Conservation (phyloP, 2,797 vertebrate genomes). For the Poecilia picta region DNA sequence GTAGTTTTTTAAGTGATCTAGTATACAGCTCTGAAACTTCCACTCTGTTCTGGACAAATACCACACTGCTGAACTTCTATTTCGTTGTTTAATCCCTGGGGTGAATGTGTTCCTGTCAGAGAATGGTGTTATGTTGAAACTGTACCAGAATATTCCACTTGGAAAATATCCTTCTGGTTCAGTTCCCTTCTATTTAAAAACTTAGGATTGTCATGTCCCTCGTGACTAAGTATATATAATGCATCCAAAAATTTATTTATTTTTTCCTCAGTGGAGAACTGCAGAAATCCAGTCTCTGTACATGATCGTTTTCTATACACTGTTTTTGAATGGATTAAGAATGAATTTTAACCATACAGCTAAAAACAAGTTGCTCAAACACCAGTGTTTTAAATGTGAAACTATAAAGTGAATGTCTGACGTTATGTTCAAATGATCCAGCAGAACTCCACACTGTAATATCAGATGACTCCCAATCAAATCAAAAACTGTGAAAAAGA, state of each 20-base stretch:
- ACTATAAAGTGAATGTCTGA: constrained; percentile 9
- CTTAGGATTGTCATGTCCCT: neutral
- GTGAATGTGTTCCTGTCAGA: neutral
- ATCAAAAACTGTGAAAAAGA: constrained; percentile 46
- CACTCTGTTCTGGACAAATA: neutral
- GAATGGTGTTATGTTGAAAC: neutral
- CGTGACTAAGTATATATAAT: neutral
- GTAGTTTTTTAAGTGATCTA: neutral
- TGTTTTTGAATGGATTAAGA: constrained; percentile 24
- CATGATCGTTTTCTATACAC: constrained; percentile 1
- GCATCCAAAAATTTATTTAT: neutral
- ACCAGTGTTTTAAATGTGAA: constrained; percentile 29
- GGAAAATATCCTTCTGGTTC: neutral
- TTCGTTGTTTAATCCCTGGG: neutral
- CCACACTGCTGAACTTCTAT: neutral
- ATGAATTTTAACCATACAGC: constrained; percentile 6
- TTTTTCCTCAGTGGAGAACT: neutral
- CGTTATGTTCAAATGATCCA: constrained; percentile 46
- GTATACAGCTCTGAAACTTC: neutral
- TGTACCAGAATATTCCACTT: neutral
- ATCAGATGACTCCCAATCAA: constrained; percentile 53
- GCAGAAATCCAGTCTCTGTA: constrained; percentile 3
- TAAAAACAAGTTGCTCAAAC: constrained; percentile 11
- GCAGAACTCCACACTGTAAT: constrained; percentile 25
- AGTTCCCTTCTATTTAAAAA: neutral